Conservation (phyloP, 2,888 invertebrate genomes). For the Eupeodes latifasciatus region DNA sequence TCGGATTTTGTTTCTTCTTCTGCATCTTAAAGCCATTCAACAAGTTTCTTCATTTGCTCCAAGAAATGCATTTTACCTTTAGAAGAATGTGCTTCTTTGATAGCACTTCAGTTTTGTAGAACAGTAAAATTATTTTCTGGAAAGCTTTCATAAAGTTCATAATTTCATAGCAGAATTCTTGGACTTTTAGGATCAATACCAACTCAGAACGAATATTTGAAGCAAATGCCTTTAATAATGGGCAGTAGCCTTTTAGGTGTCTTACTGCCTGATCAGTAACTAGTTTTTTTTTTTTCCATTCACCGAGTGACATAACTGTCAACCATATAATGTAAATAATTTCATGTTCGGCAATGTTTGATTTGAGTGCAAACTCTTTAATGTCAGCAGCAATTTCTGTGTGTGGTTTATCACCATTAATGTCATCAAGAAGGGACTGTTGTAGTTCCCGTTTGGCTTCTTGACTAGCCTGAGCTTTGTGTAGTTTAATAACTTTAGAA, state of each 20-base stretch:
- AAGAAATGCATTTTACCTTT: slow-evolving; percentile 99
- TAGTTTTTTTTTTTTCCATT: slow-evolving; percentile 99
- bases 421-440: slow-evolving; percentile 92
- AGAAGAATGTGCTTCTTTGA: slow-evolving; percentile 95
- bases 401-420: too few species aligned
- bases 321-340: slow-evolving; percentile 95
- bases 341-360: slow-evolving; percentile 95
- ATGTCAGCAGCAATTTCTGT: slow-evolving; percentile 94
- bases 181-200: slow-evolving; percentile 94
- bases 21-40: slow-evolving; percentile 98
- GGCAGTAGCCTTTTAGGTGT: slow-evolving; percentile 93
- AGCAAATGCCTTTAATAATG: slow-evolving; percentile 94
- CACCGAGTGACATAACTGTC: slow-evolving; percentile 96
- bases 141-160: slow-evolving; percentile 99
- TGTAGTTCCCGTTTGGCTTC: slow-evolving; percentile 92
- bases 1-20: slow-evolving; percentile 89
- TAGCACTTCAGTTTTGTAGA: slow-evolving; percentile 98
- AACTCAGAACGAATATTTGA: slow-evolving; percentile 94
- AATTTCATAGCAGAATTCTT: slow-evolving; percentile 99
- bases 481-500: slow-evolving; percentile 91
- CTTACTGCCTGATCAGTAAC: slow-evolving; percentile 97
- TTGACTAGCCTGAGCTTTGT: slow-evolving; percentile 93
- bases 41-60: slow-evolving; percentile 98
- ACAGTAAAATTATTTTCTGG: slow-evolving; percentile 97
- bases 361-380: slow-evolving; percentile 92